Percentiles rank a stretch among this genome's conserved stretches.
phyloP scores from a whole-genome alignment of 2,113 vertebrate genomes.

The Garra rufa region DNA sequence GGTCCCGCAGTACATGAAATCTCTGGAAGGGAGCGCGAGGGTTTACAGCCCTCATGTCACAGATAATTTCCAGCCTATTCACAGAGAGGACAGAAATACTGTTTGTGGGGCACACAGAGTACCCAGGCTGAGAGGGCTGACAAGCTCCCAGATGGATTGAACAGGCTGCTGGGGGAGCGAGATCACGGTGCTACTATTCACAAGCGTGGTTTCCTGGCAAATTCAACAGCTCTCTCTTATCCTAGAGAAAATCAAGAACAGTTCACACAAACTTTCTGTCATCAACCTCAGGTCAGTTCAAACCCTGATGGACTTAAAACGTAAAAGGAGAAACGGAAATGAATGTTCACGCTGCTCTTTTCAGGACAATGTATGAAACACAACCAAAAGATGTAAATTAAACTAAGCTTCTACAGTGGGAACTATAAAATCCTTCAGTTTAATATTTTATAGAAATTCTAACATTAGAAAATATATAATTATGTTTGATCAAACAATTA shows the following conservation, averaged over 20 bases:
- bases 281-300: neutral
- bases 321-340: slow-evolving; percentile 7
- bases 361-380: too few relatives aligned
- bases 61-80: slow-evolving; percentile 57
- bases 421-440: too few relatives aligned
- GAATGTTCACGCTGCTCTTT: too few relatives aligned
- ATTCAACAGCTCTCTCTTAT: neutral
- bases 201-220: neutral
- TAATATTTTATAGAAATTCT: too few relatives aligned
- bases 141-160: slow-evolving; percentile 48
- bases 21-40: slow-evolving; percentile 18
- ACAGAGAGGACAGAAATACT: slow-evolving; percentile 36
- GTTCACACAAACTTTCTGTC: neutral
- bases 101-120: neutral
- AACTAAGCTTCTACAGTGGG: too few relatives aligned
- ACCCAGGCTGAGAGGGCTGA: slow-evolving; percentile 36
- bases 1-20: slow-evolving; percentile 30
- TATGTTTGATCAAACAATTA: too few relatives aligned
- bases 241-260: neutral
- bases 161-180: neutral
- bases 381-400: too few relatives aligned
- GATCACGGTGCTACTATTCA: slow-evolving; percentile 17
- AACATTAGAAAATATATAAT: too few relatives aligned
- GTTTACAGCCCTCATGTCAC: slow-evolving; percentile 51
- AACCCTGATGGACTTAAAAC: neutral